Base-by-base conservation (phyloP, 2,797 vertebrate genomes). In the Chromobotia macracanthus region DNA sequence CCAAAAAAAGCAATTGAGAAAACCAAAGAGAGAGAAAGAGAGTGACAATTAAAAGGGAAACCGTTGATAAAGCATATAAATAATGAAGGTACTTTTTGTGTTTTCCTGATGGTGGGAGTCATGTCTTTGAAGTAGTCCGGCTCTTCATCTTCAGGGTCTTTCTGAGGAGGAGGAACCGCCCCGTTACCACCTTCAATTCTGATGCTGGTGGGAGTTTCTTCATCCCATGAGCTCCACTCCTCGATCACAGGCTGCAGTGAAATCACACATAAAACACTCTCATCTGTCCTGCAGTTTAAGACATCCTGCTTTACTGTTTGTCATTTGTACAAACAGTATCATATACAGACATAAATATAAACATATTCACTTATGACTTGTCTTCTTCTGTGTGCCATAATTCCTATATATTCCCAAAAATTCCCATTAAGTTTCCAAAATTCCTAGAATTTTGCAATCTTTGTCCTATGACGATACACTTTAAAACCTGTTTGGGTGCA, bases 91-190 rank as follows among this genome's bases (percentile, higher is more conserved):
- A 98, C 97, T 91, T 99, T 99, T 87, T 99, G 97, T 85, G 97
- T 96, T 95, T 99, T 99, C 90, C 97, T 94, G 92, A 99, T 99
- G 83, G 96, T 99, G 82, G 98, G 98, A 7, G 97, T 64, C 98
- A 99, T 99, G 88, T 99, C 97, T 92, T 98, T 99, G 84, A 99
- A 99, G 89, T 98, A 99, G 90, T 99, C 98, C 0, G 96, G 97
- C 85, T 99, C 98, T 50, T 94, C 87, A 38, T 96, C 94, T 46
- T 91, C 94, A 73, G 91, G 87, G 16, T 94, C 89, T 61, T 94
- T 92, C 60, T 95, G 87, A 9, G 91, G 94, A 82, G 94, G 85
- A 35, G 94, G 87, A 81, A 95, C 90, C 51, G 90, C 96, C 72
- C 97, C 97, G 60, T 97, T 97, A 16, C 97, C 97, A 82, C 96